Conservation (phyloP, 2,888 invertebrate genomes). For the Agrenia bidenticulata region DNA sequence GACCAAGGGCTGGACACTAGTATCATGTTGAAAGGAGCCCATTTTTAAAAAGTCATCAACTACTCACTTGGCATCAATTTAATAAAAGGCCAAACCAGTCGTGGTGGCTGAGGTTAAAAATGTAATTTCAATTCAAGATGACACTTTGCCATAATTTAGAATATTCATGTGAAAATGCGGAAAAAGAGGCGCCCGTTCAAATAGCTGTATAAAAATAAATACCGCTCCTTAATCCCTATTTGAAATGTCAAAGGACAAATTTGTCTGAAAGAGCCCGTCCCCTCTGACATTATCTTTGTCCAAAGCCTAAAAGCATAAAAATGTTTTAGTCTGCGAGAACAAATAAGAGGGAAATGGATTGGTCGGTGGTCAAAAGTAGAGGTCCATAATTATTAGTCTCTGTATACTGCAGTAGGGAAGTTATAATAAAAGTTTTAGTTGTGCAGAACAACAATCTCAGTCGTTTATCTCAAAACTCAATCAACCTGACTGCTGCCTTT, state of each 20-base stretch:
- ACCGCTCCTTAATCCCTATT: no score
- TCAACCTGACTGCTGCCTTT: background rate
- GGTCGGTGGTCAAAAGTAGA: background rate
- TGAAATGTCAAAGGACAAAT: no score
- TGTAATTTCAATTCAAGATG: no score
- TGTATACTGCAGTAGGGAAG: background rate
- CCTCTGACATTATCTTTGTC: no score
- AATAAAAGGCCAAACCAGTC: no score
- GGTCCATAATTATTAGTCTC: background rate
- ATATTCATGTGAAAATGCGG: no score
- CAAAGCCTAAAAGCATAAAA: no score
- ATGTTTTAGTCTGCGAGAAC: background rate
- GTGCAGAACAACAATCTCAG: conserved; percentile 1
- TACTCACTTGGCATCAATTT: background rate
- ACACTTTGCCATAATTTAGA: no score
- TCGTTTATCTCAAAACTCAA: background rate
- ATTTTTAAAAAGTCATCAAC: conserved; percentile 1
- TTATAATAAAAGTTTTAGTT: background rate
- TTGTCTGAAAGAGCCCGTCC: no score
- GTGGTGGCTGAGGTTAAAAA: no score
- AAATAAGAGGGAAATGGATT: background rate
- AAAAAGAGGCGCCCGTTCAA: no score
- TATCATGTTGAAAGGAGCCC: conserved; percentile 1
- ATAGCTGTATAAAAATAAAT: no score
- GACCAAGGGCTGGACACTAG: background rate